Evolutionary conservation across 2,113 vertebrate genomes (phyloP), one percentile per base, ranked within the genome.

Genomic region (Gambusia affinis): DNA sequence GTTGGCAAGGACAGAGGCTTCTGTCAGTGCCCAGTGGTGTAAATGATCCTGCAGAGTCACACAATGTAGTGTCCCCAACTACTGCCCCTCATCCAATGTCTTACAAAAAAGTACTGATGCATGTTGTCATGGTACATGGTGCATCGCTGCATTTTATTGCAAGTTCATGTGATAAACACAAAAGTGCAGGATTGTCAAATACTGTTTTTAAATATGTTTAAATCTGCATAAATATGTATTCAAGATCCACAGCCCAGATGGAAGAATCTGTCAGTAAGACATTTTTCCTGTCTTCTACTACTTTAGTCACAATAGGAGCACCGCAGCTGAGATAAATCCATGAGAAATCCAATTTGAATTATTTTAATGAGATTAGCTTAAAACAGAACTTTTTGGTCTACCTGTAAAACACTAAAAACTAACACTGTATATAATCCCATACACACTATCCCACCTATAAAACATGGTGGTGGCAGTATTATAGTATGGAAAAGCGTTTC

Each of bases 1-100:
- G 76, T 75, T 91, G 83, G 85, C 78, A 76, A 74, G 66, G 78
- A 61, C 75, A 72, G 30, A 67, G 71, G 68, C 76, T 75, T 78
- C 42, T 65, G 79, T 24, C 76, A 42, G 30, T 72, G 80, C 68
- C 73, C 72, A n/a, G 66, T 44, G 75, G 63, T 71, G 76, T 84
- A 81, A 91, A 86, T 70, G 82, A 90, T 78, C 78, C 11, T 4
- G 8, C 33, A 37, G 70, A 60, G 54, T 79, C 54, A 79, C 76
- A 64, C 61, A 77, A 71, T 14, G 31, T 69, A 73, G 39, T 15
- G 39, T 42, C 39, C 39, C 39, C 39, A 42, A 67, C 71, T 75
- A 74, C 71, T 76, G 64, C 79, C 70, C 0, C 22, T 24, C 51
- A 24, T 24, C 24, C 22, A 2, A 24, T 24, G 22, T 57, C 51